Evolutionary conservation across 2,797 vertebrate genomes (phyloP), one percentile per base, ranked within the genome.

Genomic region (Leuciscus waleckii): DNA sequence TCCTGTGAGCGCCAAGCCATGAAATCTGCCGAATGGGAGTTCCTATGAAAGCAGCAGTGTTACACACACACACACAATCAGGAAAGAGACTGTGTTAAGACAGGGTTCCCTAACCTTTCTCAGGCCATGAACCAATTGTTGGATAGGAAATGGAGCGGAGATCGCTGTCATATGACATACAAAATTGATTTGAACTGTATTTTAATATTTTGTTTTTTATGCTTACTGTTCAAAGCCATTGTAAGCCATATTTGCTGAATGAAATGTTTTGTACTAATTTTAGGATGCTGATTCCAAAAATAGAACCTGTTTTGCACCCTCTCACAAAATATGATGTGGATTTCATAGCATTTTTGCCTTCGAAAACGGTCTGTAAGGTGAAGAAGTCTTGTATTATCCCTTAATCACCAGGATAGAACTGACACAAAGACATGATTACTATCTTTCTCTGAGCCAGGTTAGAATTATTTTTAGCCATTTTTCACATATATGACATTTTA

Each of bases 1-100:
- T 86, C 91, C 89, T 92, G 91, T 85, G 90, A 74, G 89, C 90
- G 70, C 88, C 92, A 91, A 91, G 88, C 89, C 82, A 39, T 91
- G 92, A 94, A 94, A 93, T 93, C 93, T 92, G 90, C 89, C 90
- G 87, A 90, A 85, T 77, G 88, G 58, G 86, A 89, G 82, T 86
- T 69, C 77, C 69, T 74, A 17, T 81, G 69, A 65, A 32, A 54
- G 54, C 37, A 70, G 63, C 14, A 54, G 73, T 78, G 23, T 78
- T 41, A 61, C 21, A 11, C 21, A 21, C 41, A 21, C 78, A 79
- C 58, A 79, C 61, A 49, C 41, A 68, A 63, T 32, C 29, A 67
- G 58, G 43, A 76, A 65, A n/a, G 10, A 68, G 29, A 46, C 58
- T 79, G 39, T 63, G n/a, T 79, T 13, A 68, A 80, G 41, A 2